A percentile compares a stretch with the other conserved stretches of the same genome.
phyloP scores from a whole-genome alignment of 2,113 vertebrate genomes.

The Diglossa brunneiventris region DNA sequence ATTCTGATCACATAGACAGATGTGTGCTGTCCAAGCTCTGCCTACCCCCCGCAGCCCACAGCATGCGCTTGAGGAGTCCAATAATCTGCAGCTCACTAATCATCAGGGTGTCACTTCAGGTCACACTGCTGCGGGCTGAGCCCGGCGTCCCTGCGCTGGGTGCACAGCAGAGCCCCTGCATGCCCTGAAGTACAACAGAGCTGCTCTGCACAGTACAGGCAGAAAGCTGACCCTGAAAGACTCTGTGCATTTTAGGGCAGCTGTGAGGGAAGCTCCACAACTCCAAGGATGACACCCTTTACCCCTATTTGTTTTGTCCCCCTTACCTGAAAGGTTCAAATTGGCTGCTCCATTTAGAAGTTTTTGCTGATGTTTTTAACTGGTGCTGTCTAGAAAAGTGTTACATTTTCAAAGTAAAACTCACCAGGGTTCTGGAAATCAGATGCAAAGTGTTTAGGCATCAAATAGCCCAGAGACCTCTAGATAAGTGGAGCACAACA shows the following conservation, averaged over 20 bases:
- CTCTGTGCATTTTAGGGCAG: rapidly evolving
- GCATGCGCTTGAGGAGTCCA: background rate
- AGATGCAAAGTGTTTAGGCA: background rate
- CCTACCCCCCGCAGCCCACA: background rate
- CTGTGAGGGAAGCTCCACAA: background rate
- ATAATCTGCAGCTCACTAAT: background rate
- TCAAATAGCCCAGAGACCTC: background rate
- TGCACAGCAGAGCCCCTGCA: rapidly evolving
- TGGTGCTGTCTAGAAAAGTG: background rate
- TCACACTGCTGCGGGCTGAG: background rate
- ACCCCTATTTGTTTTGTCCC: background rate
- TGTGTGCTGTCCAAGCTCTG: background rate
- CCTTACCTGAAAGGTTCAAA: background rate
- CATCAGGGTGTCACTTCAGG: background rate
- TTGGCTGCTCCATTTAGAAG: background rate
- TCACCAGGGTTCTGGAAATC: background rate
- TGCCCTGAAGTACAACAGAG: background rate
- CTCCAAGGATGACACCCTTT: background rate
- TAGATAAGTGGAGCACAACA: background rate
- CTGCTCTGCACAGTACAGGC: background rate
- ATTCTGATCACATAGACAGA: constrained; percentile 39
- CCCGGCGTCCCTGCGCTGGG: rapidly evolving
- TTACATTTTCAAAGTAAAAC: background rate
- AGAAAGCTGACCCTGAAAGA: background rate
- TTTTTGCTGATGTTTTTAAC: background rate